Evolutionary conservation across 64 coral and sea anemone species (phyloP).

Genomic region (Platygyra sinensis): DNA sequence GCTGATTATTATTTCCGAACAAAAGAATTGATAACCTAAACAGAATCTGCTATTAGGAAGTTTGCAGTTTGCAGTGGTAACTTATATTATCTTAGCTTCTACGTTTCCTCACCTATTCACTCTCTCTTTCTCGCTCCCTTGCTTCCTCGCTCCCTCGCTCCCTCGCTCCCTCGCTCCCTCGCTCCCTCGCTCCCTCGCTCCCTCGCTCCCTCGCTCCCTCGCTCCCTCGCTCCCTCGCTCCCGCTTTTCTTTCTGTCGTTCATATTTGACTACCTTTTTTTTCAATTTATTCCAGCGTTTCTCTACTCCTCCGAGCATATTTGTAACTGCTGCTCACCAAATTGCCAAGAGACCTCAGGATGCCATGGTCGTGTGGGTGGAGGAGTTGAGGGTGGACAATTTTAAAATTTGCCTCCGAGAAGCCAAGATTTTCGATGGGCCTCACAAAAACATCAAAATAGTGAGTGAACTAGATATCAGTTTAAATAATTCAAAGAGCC

Average conservation of each 20-base stretch:
- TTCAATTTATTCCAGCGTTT: conserved; percentile 15
- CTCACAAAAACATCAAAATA: conserved; percentile 65
- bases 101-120: not conserved
- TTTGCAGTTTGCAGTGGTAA: not conserved
- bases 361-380: conserved; percentile 53
- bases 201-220: too few relatives aligned
- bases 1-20: not conserved
- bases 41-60: not conserved
- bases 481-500: too few relatives aligned
- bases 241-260: too few relatives aligned
- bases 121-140: too few relatives aligned
- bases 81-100: too few relatives aligned
- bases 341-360: conserved; percentile 19
- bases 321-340: conserved; percentile 62
- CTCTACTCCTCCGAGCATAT: conserved; percentile 44
- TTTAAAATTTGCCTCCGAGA: conserved; percentile 73
- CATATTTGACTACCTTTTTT: not conserved
- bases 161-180: too few relatives aligned
- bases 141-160: too few relatives aligned
- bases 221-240: too few relatives aligned
- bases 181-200: too few relatives aligned
- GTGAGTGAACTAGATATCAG: conserved; percentile 25
- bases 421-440: conserved; percentile 77
- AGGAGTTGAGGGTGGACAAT: conserved; percentile 10
- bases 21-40: not conserved